Evolutionary conservation across 1,140 invertebrate genomes (phyloP).

Genomic region (Sipha flava): DNA sequence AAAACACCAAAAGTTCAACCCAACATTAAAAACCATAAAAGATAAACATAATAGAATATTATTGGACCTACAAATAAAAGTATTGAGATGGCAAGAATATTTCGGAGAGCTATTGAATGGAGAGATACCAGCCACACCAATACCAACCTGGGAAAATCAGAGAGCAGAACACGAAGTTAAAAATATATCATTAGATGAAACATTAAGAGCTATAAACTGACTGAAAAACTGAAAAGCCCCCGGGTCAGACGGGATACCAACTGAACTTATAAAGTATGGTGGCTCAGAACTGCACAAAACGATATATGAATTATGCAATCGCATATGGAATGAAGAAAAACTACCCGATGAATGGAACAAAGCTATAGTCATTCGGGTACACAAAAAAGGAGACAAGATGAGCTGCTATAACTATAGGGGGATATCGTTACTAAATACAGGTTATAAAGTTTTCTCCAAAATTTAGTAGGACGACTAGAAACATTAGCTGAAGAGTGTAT

Average conservation of each 20-base stretch:
- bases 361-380: slow-evolving; percentile 36
- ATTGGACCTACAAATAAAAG: neutral
- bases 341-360: slow-evolving; percentile 37
- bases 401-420: slow-evolving; percentile 39
- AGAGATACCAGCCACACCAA: neutral
- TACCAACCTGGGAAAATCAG: neutral
- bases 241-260: slow-evolving; percentile 37
- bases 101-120: neutral
- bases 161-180: neutral
- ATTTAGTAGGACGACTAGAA: too few species aligned
- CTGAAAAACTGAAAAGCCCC: slow-evolving; percentile 36
- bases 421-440: neutral
- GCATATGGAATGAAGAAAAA: slow-evolving; percentile 33
- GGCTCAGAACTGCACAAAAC: slow-evolving; percentile 32
- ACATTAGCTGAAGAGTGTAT: too few species aligned
- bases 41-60: neutral
- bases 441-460: too few species aligned
- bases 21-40: neutral
- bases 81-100: too few species aligned
- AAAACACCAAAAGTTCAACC: neutral
- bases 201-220: slow-evolving; percentile 22
- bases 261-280: slow-evolving; percentile 37
- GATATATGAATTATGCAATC: neutral
- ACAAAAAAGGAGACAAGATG: slow-evolving; percentile 39
- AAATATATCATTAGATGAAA: slow-evolving; percentile 14